Base-by-base conservation (phyloP, 2,888 invertebrate species). In the Meta bourneti region DNA sequence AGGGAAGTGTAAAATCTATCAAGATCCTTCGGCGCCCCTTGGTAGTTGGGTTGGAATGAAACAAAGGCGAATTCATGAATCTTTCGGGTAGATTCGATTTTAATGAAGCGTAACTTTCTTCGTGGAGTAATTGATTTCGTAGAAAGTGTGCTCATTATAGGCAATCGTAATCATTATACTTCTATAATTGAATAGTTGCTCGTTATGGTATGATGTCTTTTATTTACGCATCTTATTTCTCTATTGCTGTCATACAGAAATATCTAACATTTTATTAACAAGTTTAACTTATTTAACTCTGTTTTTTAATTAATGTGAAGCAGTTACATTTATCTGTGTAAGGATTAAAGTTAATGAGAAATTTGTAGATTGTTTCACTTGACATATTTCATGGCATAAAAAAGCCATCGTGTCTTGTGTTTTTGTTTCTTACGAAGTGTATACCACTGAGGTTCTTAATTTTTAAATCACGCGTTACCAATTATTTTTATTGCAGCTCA, bases 121-220 rank as follows among this genome's bases (percentile, higher is more conserved):
- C 54, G 61, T 34, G 78, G n/a, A 13, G 52, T 78, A 78, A 78
- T 19, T 78, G 79, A 79, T 69, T 79, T 51, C 54, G 11, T 61
- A 7, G 7, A 9, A 61, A 20, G 16, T 54, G 9, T 7, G 1
- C 77, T 79, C 48, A 61, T 79, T 79, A 61, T 16, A 13, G 69
- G 34, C 69, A 52, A 8, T 52, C 52, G 19, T 52, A n/a, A 11
- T 78, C 19, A 51, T 52, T 54, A n/a, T 20, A 49, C 72, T 72
- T 72, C 20, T 19, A 72, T 19, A 20, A 19, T 72, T 72, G 6
- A 81, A 70, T 81, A 69, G 48, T 70, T 61, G 7, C 16, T 61
- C 61, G 7, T 61, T 61, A 61, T 9, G 61, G 7, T 16, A 61
- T 5, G 16, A 61, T 61, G 5, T 16, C 11, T 61, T 61, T 61